Evolutionary conservation across 2,797 vertebrate genomes (phyloP).

Genomic region (Danio jaintianensis): DNA sequence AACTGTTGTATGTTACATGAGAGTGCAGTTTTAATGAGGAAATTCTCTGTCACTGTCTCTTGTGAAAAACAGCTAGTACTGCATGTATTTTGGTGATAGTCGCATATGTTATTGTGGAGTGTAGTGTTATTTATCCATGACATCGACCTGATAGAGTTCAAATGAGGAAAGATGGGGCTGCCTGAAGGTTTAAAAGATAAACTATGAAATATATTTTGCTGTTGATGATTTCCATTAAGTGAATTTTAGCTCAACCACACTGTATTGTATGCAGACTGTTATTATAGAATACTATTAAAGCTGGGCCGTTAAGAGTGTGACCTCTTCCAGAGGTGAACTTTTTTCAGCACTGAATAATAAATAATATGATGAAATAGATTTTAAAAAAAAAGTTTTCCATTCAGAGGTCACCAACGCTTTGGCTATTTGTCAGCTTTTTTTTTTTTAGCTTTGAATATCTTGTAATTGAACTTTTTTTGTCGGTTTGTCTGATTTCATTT

Average conservation of each 20-base stretch:
- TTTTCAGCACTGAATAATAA: conserved; percentile 37
- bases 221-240: conserved; percentile 1
- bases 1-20: conserved; percentile 1
- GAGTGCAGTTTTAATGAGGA: neutral
- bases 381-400: conserved; percentile 8
- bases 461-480: conserved; percentile 17
- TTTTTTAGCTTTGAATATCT: neutral
- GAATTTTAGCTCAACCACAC: neutral
- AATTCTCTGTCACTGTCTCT: neutral
- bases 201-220: conserved; percentile 12
- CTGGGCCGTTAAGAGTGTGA: conserved; percentile 18
- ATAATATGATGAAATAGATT: conserved; percentile 31
- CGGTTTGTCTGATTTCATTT: neutral
- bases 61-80: neutral
- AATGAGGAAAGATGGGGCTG: neutral
- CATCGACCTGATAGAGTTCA: neutral
- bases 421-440: conserved; percentile 17
- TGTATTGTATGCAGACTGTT: neutral
- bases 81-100: neutral
- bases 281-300: conserved; percentile 21
- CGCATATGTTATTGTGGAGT: neutral
- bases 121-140: neutral
- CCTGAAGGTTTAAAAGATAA: conserved; percentile 1
- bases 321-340: conserved; percentile 13
- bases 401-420: neutral